phyloP scores from a whole-genome alignment of 2,113 vertebrate species.

The Muntiacus reevesi region DNA sequence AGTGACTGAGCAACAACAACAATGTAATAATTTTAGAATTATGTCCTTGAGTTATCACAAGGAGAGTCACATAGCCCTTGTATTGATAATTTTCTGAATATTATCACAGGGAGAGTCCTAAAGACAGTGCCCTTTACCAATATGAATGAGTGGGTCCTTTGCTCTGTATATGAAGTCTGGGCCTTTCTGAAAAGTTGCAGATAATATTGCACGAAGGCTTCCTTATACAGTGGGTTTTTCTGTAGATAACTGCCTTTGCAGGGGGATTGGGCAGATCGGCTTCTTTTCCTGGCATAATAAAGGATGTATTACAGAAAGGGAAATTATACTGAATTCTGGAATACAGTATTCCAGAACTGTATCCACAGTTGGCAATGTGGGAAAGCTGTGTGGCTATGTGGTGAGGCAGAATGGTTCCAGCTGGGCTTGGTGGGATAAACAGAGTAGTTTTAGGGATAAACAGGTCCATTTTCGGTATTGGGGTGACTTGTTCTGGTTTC shows the following conservation, averaged over 20 bases:
- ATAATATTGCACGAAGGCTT: neutral
- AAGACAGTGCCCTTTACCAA: neutral
- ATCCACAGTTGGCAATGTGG: neutral
- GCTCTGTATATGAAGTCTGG: neutral
- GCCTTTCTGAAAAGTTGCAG: neutral
- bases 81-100: too few species aligned
- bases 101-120: neutral
- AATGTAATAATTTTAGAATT: neutral
- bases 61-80: too few species aligned
- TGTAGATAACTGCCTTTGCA: neutral
- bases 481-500: neutral
- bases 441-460: fast-evolving
- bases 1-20: neutral
- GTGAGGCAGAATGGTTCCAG: neutral
- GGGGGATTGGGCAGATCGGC: too few species aligned
- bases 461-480: fast-evolving
- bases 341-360: too few species aligned
- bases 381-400: neutral
- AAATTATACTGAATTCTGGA: neutral
- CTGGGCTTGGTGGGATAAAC: fast-evolving
- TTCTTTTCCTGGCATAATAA: neutral
- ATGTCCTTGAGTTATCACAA: neutral
- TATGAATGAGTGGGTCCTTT: neutral
- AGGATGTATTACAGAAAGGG: neutral
- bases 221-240: neutral